These are phyloP conservation scores for Chloebia gouldiae DNA, from an alignment of 2,113 vertebrate genomes.

Conservation along the genomic window DNA sequence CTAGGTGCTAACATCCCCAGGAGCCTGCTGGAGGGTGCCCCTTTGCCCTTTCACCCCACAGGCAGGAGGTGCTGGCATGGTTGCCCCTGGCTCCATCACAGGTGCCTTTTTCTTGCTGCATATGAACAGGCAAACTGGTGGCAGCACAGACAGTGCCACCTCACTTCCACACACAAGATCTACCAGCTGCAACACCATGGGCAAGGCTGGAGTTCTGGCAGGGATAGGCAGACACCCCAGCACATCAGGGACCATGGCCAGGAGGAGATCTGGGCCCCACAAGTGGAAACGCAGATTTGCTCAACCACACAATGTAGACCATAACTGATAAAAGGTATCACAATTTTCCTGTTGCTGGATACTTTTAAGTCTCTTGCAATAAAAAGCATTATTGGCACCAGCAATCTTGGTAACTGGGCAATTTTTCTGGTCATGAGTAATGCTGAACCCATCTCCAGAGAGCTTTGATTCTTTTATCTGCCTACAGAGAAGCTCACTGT, in stretches of 20 bases:
- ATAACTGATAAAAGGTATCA: background rate
- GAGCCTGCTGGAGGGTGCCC: background rate
- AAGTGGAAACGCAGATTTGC: background rate
- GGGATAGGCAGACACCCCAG: background rate
- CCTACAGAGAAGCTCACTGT: background rate
- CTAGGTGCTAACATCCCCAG: rapidly evolving
- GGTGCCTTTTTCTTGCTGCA: background rate
- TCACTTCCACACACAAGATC: background rate
- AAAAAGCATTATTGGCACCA: background rate
- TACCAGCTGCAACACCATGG: background rate
- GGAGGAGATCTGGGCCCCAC: background rate
- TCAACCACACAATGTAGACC: background rate
- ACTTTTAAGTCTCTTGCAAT: background rate
- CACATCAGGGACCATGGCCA: rapidly evolving
- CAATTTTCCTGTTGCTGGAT: background rate
- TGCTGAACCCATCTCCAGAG: background rate
- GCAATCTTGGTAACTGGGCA: background rate
- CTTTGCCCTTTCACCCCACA: background rate
- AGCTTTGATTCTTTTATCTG: background rate
- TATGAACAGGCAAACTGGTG: background rate
- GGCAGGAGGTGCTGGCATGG: background rate
- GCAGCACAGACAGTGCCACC: background rate
- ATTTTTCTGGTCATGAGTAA: background rate
- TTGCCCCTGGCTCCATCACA: background rate
- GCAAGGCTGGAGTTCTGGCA: background rate